Conservation (phyloP, 2,888 invertebrate genomes). For the Nasonia oneida region DNA sequence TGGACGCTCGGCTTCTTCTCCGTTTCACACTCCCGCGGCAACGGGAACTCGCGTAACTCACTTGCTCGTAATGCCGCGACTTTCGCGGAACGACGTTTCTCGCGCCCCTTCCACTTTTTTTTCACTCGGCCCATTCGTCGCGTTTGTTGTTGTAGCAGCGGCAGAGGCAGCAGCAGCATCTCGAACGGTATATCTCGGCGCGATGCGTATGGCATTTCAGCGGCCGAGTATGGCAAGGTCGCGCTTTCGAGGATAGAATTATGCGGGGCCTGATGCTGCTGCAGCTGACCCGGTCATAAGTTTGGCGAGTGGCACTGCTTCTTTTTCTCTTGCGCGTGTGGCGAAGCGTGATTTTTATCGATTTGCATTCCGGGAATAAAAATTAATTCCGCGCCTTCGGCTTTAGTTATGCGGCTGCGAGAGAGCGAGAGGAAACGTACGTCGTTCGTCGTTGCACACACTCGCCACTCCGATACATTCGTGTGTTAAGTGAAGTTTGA, state of each 20-base stretch:
- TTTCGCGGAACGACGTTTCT: conserved; percentile 32
- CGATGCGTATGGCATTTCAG: conserved; percentile 16
- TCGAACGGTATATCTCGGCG: conserved; percentile 34
- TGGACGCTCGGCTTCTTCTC: conserved; percentile 47
- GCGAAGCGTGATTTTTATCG: conserved; percentile 52
- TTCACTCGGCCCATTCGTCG: conserved; percentile 16
- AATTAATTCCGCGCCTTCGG: conserved; percentile 44
- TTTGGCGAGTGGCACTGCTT: not conserved
- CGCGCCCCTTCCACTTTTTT: conserved; percentile 9
- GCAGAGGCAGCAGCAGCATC: not conserved
- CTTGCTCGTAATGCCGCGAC: conserved; percentile 37
- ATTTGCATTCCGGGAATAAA: conserved; percentile 54
- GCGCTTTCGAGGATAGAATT: conserved; percentile 23
- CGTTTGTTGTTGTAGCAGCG: conserved; percentile 29
- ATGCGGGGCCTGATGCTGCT: conserved; percentile 19
- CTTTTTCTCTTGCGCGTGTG: not conserved
- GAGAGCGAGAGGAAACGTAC: not conserved
- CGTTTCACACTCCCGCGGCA: conserved; percentile 38
- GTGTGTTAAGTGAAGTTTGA: not conserved
- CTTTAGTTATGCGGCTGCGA: conserved; percentile 42
- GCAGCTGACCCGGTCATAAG: conserved; percentile 20
- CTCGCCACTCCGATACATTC: conserved; percentile 7
- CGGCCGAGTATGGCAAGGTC: conserved; percentile 43
- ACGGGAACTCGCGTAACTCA: conserved; percentile 53
- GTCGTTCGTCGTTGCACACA: conserved; percentile 17